These are phyloP conservation scores for Encarsia formosa DNA, from an alignment of 2,888 invertebrate genomes.

Conservation along the genomic window DNA sequence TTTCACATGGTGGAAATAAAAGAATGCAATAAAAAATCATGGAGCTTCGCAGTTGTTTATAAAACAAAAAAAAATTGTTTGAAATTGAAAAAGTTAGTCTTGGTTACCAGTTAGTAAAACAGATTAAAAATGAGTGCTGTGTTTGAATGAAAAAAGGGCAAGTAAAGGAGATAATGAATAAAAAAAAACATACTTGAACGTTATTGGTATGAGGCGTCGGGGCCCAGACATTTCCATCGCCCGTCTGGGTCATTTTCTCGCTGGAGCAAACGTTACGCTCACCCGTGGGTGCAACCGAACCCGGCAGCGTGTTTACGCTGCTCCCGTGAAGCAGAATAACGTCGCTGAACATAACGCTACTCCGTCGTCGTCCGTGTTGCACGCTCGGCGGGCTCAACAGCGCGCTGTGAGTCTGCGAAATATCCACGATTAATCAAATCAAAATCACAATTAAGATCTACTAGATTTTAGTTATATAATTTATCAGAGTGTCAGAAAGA, in stretches of 20 bases:
- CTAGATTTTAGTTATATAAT: too few species aligned
- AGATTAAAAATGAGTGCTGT: not conserved
- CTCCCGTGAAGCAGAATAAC: slow-evolving; percentile 71
- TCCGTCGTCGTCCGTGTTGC: slow-evolving; percentile 65
- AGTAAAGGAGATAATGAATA: not conserved
- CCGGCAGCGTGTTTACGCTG: slow-evolving; percentile 46
- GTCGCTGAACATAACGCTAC: slow-evolving; percentile 87
- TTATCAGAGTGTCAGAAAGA: too few species aligned
- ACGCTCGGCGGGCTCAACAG: slow-evolving; percentile 71
- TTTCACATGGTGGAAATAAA: too few species aligned
- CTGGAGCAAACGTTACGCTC: slow-evolving; percentile 71
- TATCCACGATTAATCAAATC: slow-evolving; percentile 12
- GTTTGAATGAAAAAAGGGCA: slow-evolving; percentile 5
- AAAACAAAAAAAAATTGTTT: not conserved
- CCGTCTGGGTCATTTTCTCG: slow-evolving; percentile 86
- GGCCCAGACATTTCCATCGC: slow-evolving; percentile 67
- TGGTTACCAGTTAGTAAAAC: too few species aligned
- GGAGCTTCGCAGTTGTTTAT: too few species aligned
- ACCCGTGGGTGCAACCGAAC: slow-evolving; percentile 40
- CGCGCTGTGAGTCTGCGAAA: slow-evolving; percentile 41
- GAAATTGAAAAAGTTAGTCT: not conserved
- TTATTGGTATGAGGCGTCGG: slow-evolving; percentile 43
- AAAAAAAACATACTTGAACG: slow-evolving; percentile 37
- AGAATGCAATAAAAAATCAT: too few species aligned
- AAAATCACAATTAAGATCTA: too few species aligned